Evolutionary conservation across 2,113 vertebrate genomes (phyloP).

Genomic region (Prunella fulvescens): DNA sequence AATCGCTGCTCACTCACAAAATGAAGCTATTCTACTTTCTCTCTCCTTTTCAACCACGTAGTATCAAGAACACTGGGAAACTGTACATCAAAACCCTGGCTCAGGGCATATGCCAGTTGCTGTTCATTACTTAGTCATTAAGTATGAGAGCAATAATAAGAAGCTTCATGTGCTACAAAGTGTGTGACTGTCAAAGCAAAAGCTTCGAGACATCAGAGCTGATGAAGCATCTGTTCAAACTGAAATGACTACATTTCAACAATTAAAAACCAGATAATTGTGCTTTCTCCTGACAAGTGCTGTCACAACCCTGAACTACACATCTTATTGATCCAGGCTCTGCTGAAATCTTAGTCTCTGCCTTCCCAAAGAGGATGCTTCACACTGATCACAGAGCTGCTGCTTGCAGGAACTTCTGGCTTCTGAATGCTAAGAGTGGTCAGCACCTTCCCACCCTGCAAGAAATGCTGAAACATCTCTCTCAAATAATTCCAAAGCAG

Average conservation of each 20-base stretch:
- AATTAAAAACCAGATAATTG: not conserved
- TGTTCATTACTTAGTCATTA: not conserved
- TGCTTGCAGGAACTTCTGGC: not conserved
- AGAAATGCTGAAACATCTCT: not conserved
- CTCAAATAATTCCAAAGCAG: not conserved
- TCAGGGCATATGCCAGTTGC: not conserved
- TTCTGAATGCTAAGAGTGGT: not conserved
- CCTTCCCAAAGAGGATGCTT: not conserved
- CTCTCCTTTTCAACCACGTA: not conserved
- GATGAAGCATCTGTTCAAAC: not conserved
- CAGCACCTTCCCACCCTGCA: not conserved
- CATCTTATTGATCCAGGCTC: not conserved
- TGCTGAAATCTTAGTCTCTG: not conserved
- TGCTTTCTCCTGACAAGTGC: not conserved
- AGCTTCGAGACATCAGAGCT: not conserved
- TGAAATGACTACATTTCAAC: not conserved
- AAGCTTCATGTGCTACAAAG: not conserved
- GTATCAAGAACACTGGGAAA: not conserved
- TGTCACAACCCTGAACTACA: not conserved
- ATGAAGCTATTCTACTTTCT: not conserved
- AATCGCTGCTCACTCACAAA: fast-evolving
- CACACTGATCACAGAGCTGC: not conserved
- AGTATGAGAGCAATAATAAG: not conserved
- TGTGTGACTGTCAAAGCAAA: not conserved
- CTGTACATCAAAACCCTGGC: not conserved